Base-by-base conservation (phyloP, 2,888 invertebrate species). In the Drosophila gaucha region DNA sequence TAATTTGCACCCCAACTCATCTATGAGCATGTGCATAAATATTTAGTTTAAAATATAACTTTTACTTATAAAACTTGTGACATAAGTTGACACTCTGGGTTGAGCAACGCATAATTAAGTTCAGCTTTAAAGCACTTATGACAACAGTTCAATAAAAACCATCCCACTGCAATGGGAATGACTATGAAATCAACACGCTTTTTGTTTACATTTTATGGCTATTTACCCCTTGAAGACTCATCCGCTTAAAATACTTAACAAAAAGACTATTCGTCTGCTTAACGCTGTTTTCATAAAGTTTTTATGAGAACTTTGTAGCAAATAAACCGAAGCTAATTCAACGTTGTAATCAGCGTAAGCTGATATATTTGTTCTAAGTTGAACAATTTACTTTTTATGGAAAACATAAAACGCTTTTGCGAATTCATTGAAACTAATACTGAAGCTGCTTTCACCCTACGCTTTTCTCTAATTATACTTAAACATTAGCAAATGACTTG, bases 11-110 rank as follows among this genome's bases (percentile, higher is more conserved):
- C 14, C 26, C 30, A 20, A n/a, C 28, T 41, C 39, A 26, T 20
- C 43, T 9, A 22, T 28, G 33, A 26, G 26, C 54, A 35, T 38
- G 22, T 56, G 41, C 73, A 65, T 70, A 51, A 78, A 64, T 69
- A 60, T 66, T 71, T 38, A 24, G 70, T 70, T 60, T 38, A 33
- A 49, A 59, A 36, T 62, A 52, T 50, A 60, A 71, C 43, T 60
- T 56, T 38, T 38, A 24, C 52, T 28, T 36, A 43, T 64, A 47
- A 50, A n/a, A n/a, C n/a, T 10, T 1, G 39, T 18, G 44, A 3
- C 28, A 28, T n/a, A 24, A 2, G 22, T 9, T n/a, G n/a, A n/a
- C n/a, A n/a, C n/a, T n/a, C n/a, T n/a, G n/a, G n/a, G n/a, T n/a
- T n/a, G n/a, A n/a, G n/a, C n/a, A n/a, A n/a, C n/a, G n/a, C n/a